Evolutionary conservation across 2,888 invertebrate genomes (phyloP).

Genomic region (Dicyrtoma fusca): DNA sequence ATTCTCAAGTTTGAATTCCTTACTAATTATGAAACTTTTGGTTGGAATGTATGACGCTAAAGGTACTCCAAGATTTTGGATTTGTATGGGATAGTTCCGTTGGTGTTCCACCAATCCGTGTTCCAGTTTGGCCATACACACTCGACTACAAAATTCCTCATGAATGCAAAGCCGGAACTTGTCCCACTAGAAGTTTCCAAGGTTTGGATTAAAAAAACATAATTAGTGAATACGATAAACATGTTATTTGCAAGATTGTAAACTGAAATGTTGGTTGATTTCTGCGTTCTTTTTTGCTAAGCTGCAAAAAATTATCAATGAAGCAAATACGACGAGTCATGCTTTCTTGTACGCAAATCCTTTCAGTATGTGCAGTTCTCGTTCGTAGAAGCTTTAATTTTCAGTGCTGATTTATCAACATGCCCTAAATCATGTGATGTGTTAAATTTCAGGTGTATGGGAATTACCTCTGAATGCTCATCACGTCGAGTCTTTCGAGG

Average conservation of each 20-base stretch:
- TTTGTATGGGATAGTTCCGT: constrained; percentile 92
- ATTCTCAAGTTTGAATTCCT: too few relatives aligned
- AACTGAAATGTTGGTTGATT: not conserved
- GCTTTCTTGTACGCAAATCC: not conserved
- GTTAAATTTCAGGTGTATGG: constrained; percentile 70
- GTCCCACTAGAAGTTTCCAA: constrained; percentile 84
- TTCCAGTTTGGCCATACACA: constrained; percentile 93
- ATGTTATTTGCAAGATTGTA: not conserved
- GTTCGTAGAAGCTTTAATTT: too few relatives aligned
- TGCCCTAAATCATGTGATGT: too few relatives aligned
- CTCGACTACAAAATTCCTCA: constrained; percentile 90
- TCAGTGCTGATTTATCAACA: too few relatives aligned
- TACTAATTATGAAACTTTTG: not conserved
- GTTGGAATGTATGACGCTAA: too few relatives aligned
- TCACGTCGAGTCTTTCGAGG: constrained; percentile 83
- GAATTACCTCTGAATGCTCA: constrained; percentile 89
- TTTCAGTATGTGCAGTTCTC: not conserved
- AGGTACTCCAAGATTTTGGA: constrained; percentile 89
- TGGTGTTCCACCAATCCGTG: constrained; percentile 76
- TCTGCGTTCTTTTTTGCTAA: not conserved
- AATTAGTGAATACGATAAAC: not conserved
- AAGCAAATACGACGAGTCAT: too few relatives aligned
- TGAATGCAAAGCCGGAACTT: constrained; percentile 90
- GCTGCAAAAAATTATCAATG: too few relatives aligned
- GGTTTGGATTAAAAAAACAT: constrained; percentile 62